A percentile compares a stretch with the other conserved stretches of the same genome.
phyloP scores from a whole-genome alignment of 2,113 vertebrate genomes.

The Callithrix jacchus region DNA sequence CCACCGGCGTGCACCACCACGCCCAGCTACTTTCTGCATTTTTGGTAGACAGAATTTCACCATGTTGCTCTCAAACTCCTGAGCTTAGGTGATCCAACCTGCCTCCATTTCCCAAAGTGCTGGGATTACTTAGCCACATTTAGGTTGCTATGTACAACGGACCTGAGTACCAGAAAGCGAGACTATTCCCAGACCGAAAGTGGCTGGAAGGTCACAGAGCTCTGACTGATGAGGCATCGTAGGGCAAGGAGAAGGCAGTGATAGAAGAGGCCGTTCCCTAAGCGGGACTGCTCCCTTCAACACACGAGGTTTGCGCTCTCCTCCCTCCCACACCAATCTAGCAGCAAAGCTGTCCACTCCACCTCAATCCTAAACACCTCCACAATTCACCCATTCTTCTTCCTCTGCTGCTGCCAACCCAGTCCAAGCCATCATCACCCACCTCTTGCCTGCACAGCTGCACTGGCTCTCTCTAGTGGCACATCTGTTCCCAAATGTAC shows the following conservation, averaged over 20 bases:
- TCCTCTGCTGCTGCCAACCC: no score
- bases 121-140: not conserved
- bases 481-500: not conserved
- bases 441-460: not conserved
- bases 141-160: not conserved
- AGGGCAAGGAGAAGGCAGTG: not conserved
- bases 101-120: no score
- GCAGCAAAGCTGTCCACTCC: not conserved
- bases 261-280: not conserved
- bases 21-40: no score
- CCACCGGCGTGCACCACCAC: no score
- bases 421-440: not conserved
- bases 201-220: not conserved
- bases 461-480: not conserved
- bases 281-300: not conserved
- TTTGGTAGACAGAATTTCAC: no score
- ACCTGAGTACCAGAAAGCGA: not conserved
- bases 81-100: no score
- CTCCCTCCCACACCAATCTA: not conserved
- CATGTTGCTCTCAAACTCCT: no score
- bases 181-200: not conserved
- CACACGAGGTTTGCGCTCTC: not conserved
- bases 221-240: not conserved
- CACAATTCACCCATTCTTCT: fast-evolving
- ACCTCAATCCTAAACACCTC: not conserved